phyloP scores from a whole-genome alignment of 2,797 vertebrate species.

The Hirundo rustica region DNA sequence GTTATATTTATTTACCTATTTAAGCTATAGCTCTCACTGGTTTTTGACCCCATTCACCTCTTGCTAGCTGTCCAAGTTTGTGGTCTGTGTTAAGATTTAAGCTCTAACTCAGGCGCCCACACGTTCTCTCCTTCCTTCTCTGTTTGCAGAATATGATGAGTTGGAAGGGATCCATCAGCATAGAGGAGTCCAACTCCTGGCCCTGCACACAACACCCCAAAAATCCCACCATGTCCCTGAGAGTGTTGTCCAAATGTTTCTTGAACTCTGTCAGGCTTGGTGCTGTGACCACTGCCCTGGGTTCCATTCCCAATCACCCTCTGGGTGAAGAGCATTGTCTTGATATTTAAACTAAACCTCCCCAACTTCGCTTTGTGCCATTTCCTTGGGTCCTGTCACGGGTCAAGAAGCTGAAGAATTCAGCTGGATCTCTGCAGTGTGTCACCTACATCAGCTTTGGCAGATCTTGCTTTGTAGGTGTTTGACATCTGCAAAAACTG shows the following conservation, averaged over 20 bases:
- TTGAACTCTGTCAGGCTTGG: neutral
- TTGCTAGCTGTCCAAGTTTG: neutral
- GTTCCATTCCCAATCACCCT: neutral
- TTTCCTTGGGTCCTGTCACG: neutral
- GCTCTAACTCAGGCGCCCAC: neutral
- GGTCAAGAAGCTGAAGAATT: neutral
- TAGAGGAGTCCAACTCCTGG: neutral
- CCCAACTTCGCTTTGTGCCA: neutral
- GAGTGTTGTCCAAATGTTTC: accelerated
- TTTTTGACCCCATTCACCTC: neutral
- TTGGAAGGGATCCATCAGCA: neutral
- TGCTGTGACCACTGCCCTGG: neutral
- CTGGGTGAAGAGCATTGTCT: neutral
- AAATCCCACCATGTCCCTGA: neutral
- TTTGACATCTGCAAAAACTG: neutral
- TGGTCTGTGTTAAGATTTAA: neutral
- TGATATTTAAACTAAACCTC: neutral
- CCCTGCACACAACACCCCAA: neutral
- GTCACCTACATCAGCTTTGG: neutral
- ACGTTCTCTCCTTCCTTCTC: neutral
- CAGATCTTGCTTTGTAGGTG: neutral
- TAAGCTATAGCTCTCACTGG: neutral
- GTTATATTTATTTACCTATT: neutral
- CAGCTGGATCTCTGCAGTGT: neutral
- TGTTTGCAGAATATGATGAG: neutral